Evolutionary conservation across 2,888 invertebrate genomes (phyloP), one percentile per base, ranked within the genome.

Genomic region (Fragum sueziense): DNA sequence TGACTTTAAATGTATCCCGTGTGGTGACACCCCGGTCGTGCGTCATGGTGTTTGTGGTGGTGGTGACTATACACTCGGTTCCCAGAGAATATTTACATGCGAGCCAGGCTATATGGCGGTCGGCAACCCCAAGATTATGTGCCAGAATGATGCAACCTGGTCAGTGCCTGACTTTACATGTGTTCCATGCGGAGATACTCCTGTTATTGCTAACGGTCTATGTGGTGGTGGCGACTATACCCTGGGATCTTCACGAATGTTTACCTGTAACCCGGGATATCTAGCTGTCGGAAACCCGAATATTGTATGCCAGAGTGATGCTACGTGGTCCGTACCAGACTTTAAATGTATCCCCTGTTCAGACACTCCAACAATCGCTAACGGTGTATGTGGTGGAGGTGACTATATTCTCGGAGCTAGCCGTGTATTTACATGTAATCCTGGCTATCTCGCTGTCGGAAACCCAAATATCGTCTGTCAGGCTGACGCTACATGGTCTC

Each of bases 1-100:
- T n/a, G 57, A 59, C 54, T 79, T 84, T 29, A 74, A 61, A 37
- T 84, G 84, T 76, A 22, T 73, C 7, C 77, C 74, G 17, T 80
- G 80, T 47, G 74, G 80, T 1, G 33, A 51, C 6, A 67, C 75
- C 2, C 75, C 74, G 0, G 47, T 25, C 9, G 33, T 81, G 22
- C 20, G 17, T 2, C 25, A 72, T 33, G 80, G 70, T 4, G n/a
- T 27, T 1, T 76, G 76, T 29, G 62, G 51, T 1, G 74, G 68
- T 1, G 74, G 65, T 27, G 67, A 70, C 14, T 14, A 57, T 29
- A 51, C 31, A 0, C 29, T 80, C 11, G 76, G 74, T 34, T 2
- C 74, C 11, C 20, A 14, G 2, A 69, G 80, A 51, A 37, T 14
- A 7, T 73, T 47, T 33, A 34, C 27, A 29, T 80, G 80, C 65